Percentiles rank a stretch among this genome's conserved stretches.
Evolutionary conservation across 2,797 vertebrate species (phyloP).

Genomic region (Tadarida brasiliensis): DNA sequence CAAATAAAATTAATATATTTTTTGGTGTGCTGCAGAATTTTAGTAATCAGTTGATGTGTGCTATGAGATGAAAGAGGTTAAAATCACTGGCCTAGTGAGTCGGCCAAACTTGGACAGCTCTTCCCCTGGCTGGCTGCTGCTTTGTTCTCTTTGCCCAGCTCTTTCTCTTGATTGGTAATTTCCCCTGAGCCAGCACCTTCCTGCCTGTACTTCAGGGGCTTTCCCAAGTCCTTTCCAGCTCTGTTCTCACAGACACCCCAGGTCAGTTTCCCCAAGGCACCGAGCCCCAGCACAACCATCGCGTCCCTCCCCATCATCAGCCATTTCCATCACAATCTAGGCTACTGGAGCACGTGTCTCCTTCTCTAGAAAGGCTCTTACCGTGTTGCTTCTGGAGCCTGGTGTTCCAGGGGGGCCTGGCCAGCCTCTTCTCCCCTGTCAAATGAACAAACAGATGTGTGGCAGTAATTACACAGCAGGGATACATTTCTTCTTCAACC

Average conservation of each 20-base stretch:
- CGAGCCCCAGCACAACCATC: neutral
- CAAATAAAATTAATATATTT: neutral
- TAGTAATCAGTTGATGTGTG: neutral
- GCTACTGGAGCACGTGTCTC: neutral
- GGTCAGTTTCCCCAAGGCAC: neutral
- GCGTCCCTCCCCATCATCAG: neutral
- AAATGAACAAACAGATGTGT: constrained; percentile 40
- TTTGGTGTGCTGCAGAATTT: neutral
- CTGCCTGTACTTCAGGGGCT: neutral
- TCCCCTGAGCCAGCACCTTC: neutral
- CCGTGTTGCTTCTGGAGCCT: constrained; percentile 77
- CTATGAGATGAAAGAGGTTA: neutral
- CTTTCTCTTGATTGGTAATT: neutral
- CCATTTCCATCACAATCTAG: neutral
- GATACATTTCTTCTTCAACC: neutral
- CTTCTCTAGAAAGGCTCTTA: constrained; percentile 68
- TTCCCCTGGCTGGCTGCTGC: neutral
- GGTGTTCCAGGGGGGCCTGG: constrained; percentile 73
- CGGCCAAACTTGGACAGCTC: neutral
- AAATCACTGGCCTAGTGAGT: neutral
- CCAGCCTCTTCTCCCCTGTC: constrained; percentile 81
- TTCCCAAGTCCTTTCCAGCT: neutral
- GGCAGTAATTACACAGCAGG: neutral
- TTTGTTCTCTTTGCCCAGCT: neutral
- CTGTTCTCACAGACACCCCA: neutral